Base-by-base conservation (phyloP, 1,140 invertebrate species). In the Pseudomyrmex dendroicus region DNA sequence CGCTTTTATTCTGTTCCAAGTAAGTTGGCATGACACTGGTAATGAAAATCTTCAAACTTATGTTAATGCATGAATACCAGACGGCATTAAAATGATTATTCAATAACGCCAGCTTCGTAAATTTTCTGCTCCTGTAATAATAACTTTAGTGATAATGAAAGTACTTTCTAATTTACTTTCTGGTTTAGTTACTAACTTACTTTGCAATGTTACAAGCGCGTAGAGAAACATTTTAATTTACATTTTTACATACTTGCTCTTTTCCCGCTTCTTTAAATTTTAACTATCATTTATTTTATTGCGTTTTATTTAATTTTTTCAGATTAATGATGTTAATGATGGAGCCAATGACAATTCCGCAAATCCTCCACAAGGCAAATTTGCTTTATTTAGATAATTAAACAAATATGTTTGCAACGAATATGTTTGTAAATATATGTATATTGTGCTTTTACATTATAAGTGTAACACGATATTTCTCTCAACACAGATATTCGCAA, bases 381-480 rank as follows among this genome's bases (percentile, higher is more conserved):
- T 35, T 35, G 35, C 35, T 35, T 35, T 35, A 74, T 59, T 74
- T 63, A 22, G 22, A 46, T n/a, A 62, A 74, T 74, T 59, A 74
- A 74, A 74, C 50, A 44, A 62, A 74, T 57, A 63, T 25, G 20
- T 46, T 62, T 15, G 48, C 46, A 62, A 63, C 57, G 35, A 74
- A 15, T 12, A 61, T 62, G 20, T 3, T 25, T 25, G 50, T 20
- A 13, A 74, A 15, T 12, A 61, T 62, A 46, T 3, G 5, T 3
- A 25, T 35, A 35, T 4, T 35, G 5, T 35, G 35, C 35, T 35
- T 35, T 35, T 35, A 5, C 5, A 0, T 35, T 35, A 35, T 35
- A 35, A 5, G 35, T 35, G 4, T 35, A 35, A 35, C 35, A 35
- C 35, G 35, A 35, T 35, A 35, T 35, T 35, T 35, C 35, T 0